Evolutionary conservation across 2,113 vertebrate genomes (phyloP).

Genomic region (Dromaius novaehollandiae): DNA sequence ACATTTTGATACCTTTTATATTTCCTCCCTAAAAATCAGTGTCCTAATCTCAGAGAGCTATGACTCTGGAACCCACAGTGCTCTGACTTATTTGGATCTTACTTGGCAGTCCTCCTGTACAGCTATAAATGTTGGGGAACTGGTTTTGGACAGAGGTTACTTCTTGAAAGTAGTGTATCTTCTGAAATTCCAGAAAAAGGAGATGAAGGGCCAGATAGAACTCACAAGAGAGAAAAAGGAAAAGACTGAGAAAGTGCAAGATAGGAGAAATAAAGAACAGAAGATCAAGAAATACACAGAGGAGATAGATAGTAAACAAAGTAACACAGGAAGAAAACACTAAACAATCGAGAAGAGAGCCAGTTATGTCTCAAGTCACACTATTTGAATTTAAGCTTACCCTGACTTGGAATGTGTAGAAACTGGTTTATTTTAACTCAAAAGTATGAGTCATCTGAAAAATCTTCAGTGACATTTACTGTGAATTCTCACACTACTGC

Average conservation of each 20-base stretch:
- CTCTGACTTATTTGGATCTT: neutral
- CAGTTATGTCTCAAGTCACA: neutral
- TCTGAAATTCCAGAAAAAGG: neutral
- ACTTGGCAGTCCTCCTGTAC: neutral
- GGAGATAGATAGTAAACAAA: neutral
- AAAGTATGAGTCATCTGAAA: neutral
- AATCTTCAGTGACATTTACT: neutral
- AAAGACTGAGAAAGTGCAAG: neutral
- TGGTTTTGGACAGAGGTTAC: neutral
- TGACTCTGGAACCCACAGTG: neutral
- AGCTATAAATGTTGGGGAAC: neutral
- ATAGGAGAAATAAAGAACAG: neutral
- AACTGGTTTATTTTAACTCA: neutral
- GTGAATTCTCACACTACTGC: neutral
- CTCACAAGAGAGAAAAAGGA: neutral
- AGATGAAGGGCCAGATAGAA: neutral
- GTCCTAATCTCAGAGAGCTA: neutral
- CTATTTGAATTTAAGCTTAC: neutral
- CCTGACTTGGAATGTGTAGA: neutral
- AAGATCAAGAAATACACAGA: rapidly evolving
- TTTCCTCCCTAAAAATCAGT: neutral
- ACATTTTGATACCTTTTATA: neutral
- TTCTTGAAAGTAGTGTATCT: neutral
- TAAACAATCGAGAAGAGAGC: neutral
- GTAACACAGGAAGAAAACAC: neutral